These are phyloP conservation scores for Aromia moschata DNA, from an alignment of 2,888 invertebrate species.

Conservation along the genomic window DNA sequence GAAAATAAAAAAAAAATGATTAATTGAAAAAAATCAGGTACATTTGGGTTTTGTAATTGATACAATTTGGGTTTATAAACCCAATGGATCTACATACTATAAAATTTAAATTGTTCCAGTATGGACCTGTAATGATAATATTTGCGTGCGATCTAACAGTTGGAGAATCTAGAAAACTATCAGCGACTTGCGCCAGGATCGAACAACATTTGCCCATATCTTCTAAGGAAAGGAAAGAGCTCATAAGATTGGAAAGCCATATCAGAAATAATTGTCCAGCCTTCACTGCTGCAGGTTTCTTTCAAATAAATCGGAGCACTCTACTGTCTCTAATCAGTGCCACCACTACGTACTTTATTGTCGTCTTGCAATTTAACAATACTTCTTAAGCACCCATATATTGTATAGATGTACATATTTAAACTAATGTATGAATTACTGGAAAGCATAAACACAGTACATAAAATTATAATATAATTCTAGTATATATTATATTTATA, in stretches of 20 bases:
- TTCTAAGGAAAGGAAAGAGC: conserved; percentile 1
- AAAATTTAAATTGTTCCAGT: no score
- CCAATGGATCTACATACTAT: no score
- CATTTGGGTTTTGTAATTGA: no score
- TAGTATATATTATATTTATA: no score
- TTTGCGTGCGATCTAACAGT: conserved; percentile 3
- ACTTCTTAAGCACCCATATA: neutral
- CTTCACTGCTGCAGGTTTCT: conserved; percentile 14
- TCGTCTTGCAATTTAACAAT: conserved; percentile 12
- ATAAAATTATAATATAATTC: no score
- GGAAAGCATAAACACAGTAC: no score
- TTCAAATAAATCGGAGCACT: conserved; percentile 2
- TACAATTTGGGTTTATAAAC: no score
- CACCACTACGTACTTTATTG: conserved; percentile 10
- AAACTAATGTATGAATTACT: no score
- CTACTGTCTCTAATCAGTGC: neutral
- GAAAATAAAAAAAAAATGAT: no score
- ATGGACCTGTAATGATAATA: conserved; percentile 2
- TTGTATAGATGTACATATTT: no score
- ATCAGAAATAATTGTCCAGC: neutral
- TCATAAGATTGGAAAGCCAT: neutral
- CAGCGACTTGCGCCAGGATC: neutral
- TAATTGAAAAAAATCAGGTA: no score
- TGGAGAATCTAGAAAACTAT: neutral
- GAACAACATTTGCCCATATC: neutral